Conservation (phyloP, 2,113 vertebrate species). For the Suncus etruscus region DNA sequence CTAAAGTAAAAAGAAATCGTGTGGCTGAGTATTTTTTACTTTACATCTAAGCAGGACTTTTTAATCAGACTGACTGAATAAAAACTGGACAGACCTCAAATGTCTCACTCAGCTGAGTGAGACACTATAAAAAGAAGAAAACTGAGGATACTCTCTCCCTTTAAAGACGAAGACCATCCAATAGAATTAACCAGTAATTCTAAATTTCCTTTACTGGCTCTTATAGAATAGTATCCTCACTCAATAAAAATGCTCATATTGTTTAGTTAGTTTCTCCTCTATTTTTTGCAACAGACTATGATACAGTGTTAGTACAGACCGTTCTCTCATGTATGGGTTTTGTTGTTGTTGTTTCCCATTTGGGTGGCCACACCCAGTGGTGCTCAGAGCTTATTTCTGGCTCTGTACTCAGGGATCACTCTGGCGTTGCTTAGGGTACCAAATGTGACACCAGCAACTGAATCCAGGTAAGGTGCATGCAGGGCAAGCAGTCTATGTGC, state of each 20-base stretch:
- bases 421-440: too few relatives aligned
- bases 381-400: too few relatives aligned
- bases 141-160: background rate
- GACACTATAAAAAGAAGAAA: background rate
- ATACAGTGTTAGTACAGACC: background rate
- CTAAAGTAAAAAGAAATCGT: background rate
- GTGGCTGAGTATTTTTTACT: background rate
- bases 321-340: too few relatives aligned
- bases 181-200: slow-evolving; percentile 13
- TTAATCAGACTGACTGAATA: background rate
- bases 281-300: background rate
- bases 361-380: too few relatives aligned
- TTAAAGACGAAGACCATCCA: slow-evolving; percentile 12
- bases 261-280: background rate
- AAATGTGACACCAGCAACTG: too few relatives aligned
- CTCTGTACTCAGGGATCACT: too few relatives aligned
- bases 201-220: background rate
- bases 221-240: background rate
- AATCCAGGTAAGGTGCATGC: too few relatives aligned
- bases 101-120: slow-evolving; percentile 18
- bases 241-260: too few relatives aligned
- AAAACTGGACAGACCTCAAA: background rate
- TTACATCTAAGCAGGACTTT: background rate
- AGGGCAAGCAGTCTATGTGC: too few relatives aligned
- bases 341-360: too few relatives aligned